Percentiles rank a stretch among this genome's conserved stretches.
phyloP scores from a whole-genome alignment of 1,140 invertebrate genomes.

The Aphidius gifuensis region DNA sequence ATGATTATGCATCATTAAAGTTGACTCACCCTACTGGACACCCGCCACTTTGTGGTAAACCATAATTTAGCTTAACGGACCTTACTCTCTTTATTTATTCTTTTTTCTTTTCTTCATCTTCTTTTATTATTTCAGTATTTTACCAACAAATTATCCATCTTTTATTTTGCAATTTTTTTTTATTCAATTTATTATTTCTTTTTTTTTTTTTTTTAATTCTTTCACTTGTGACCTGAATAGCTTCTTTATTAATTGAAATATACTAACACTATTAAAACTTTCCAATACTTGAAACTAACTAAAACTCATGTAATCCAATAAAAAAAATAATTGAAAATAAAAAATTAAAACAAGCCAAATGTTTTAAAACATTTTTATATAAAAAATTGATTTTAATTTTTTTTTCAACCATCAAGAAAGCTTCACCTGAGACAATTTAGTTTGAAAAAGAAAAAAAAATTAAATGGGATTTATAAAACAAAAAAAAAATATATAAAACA shows the following conservation, averaged over 20 bases:
- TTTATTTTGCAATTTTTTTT: slow-evolving; percentile 4
- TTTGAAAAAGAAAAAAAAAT: no score
- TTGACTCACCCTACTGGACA: slow-evolving; percentile 17
- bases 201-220: not conserved
- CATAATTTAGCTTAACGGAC: slow-evolving; percentile 21
- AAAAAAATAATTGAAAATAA: not conserved
- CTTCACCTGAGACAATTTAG: no score
- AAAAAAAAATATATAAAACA: slow-evolving; percentile 9
- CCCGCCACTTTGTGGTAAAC: slow-evolving; percentile 22
- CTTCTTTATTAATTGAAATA: slow-evolving; percentile 5
- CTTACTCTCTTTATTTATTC: no score
- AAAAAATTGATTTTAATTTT: no score
- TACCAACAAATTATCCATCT: slow-evolving; percentile 16
- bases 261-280: slow-evolving; percentile 7
- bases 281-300: not conserved
- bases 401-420: no score
- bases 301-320: no score
- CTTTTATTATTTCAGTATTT: slow-evolving; percentile 5
- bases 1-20: slow-evolving; percentile 20
- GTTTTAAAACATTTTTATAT: no score
- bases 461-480: not conserved
- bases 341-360: not conserved
- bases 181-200: not conserved
- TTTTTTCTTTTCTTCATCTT: no score
- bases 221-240: not conserved